Evolutionary conservation across 2,113 vertebrate genomes (phyloP), one percentile per base, ranked within the genome.

Genomic region (Nesoenas mayeri): DNA sequence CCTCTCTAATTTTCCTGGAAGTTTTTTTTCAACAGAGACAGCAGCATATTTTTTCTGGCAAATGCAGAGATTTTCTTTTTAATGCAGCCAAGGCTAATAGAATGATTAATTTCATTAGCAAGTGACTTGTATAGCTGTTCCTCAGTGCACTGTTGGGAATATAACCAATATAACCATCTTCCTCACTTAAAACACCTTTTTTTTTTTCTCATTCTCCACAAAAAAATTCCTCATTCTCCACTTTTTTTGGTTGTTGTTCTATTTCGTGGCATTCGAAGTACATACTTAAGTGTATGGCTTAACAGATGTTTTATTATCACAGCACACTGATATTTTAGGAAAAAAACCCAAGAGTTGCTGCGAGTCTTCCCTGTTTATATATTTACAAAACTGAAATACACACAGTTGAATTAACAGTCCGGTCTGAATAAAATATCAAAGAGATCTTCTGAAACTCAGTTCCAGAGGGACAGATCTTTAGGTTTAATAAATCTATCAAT

Each of bases 281-380:
- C 25, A 56, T 81, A 57, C 32, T 44, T 81, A 73, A 71, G 73
- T 60, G 9, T 74, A 18, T 72, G 64, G 53, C 51, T 93, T n/a
- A 58, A 61, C 56, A 80, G 78, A 34, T 92, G 56, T 89, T 95
- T 87, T 91, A 12, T 70, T 91, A 95, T 94, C 61, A 82, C 87
- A 74, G 62, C 44, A 56, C 40, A 40, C 20, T 56, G 40, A 69
- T 61, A 29, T 56, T 91, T 80, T 64, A 38, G 54, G 57, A 75
- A 40, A 40, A 56, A 56, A 66, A 0, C 10, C 24, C 19, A 62
- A 42, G 29, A 72, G 19, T 11, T 62, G 22, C 51, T 71, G 31
- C 2, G 6, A 61, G 42, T 57, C 15, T 54, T 70, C 34, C 11
- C 21, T 69, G 15, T 42, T 83, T 58, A 29, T 38, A 1, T 58